Evolutionary conservation across 2,888 invertebrate genomes (phyloP), one percentile per base, ranked within the genome.

Genomic region (Ectemnius continuus): DNA sequence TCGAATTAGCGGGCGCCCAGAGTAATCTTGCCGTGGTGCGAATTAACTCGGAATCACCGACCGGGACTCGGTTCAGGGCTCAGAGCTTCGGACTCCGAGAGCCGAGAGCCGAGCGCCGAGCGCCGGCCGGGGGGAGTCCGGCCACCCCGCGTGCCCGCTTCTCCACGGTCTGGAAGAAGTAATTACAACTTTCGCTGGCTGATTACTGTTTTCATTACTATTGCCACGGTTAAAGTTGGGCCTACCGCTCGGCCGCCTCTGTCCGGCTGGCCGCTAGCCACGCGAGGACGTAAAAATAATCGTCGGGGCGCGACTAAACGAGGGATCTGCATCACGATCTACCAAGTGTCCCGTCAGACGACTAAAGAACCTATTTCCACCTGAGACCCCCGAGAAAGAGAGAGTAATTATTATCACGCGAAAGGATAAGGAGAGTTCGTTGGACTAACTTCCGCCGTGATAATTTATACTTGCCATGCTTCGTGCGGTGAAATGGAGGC

Each of bases 321-420:
- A 70, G 74, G 61, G 76, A 81, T 83, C 79, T 70, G 73, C 66
- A 68, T 73, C 76, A 74, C 81, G 83, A 84, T 80, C 80, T 79
- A 78, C 78, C 78, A 84, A 75, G 80, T 83, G 85, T 83, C 81
- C 78, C 74, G 76, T 79, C 76, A 72, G 75, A 79, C 76, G 82
- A 78, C 81, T 81, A 73, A 84, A 79, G 82, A 81, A 83, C 79
- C 77, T 77, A 81, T 84, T 85, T 82, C 80, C 82, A 78, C 64
- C 75, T 73, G 72, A 36, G 69, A 75, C 76, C 70, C 66, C 80
- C 77, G 76, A 76, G 79, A 84, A 82, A 83, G 80, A 84, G 80
- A 82, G 83, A 84, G 80, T 84, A 85, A 85, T 87, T 86, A 87
- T 88, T 87, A 88, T 88, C 87, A 87, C 86, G 85, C 86, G 85